phyloP scores from a whole-genome alignment of 2,888 invertebrate genomes.

The Theodoxus fluviatilis region DNA sequence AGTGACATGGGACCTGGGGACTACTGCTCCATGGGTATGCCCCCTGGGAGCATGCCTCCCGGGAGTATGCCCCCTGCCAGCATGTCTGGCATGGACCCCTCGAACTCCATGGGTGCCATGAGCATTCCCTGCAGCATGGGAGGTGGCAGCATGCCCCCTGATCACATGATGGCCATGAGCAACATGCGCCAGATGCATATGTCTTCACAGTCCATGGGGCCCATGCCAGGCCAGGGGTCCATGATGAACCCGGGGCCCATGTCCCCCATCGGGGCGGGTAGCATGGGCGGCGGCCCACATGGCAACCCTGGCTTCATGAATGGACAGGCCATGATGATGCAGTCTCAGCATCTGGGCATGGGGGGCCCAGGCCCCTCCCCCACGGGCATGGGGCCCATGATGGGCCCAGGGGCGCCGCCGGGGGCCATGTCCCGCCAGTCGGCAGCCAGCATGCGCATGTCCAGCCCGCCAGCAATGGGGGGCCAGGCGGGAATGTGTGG shows the following conservation, averaged over 20 bases:
- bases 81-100: conserved; percentile 24
- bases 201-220: conserved; percentile 30
- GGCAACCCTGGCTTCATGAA: conserved; percentile 22
- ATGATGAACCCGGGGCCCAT: conserved; percentile 32
- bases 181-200: conserved; percentile 19
- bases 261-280: conserved; percentile 30
- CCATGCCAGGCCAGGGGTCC: conserved; percentile 31
- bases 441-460: conserved; percentile 34
- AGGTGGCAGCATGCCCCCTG: conserved; percentile 32
- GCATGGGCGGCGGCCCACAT: conserved; percentile 30
- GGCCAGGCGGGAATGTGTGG: no score
- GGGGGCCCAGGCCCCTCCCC: no score
- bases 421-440: conserved; percentile 30
- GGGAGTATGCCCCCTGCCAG: no score
- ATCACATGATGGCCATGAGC: conserved; percentile 28
- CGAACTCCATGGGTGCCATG: conserved; percentile 40
- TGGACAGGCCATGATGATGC: no score
- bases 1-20: conserved; percentile 32
- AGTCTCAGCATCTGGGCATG: no score
- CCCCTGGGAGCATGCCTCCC: conserved; percentile 26
- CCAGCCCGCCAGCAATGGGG: conserved; percentile 22
- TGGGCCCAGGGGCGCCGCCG: conserved; percentile 33
- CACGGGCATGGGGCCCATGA: conserved; percentile 38
- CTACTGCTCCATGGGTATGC: conserved; percentile 17
- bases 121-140: conserved; percentile 42